phyloP scores from a whole-genome alignment of 2,113 vertebrate species.

The Xyliphius kryptos region DNA sequence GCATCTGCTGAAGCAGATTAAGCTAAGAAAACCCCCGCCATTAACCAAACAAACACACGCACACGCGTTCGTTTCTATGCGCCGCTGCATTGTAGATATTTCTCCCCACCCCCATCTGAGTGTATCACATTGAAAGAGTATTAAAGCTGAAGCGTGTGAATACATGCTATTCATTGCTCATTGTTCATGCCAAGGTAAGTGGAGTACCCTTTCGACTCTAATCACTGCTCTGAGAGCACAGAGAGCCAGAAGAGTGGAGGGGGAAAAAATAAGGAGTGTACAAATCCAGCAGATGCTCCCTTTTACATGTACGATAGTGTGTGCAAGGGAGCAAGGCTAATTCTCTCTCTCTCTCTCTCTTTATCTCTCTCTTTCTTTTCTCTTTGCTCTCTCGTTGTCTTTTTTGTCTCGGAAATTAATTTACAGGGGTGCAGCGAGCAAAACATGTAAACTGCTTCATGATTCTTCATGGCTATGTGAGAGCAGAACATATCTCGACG shows the following conservation, averaged over 20 bases:
- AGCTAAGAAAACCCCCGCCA: slow-evolving; percentile 46
- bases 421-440: slow-evolving; percentile 34
- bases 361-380: too few relatives aligned
- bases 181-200: slow-evolving; percentile 72
- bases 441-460: slow-evolving; percentile 34
- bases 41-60: slow-evolving; percentile 38
- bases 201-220: slow-evolving; percentile 66
- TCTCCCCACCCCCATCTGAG: slow-evolving; percentile 26
- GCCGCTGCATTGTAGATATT: slow-evolving; percentile 43
- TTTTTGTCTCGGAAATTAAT: too few relatives aligned
- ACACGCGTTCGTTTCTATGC: slow-evolving; percentile 42
- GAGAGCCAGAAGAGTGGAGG: slow-evolving; percentile 25
- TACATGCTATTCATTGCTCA: slow-evolving; percentile 59
- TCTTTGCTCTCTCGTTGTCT: too few relatives aligned
- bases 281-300: slow-evolving; percentile 50
- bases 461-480: slow-evolving; percentile 32
- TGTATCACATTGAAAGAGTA: slow-evolving; percentile 60
- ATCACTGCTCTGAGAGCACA: too few relatives aligned
- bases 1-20: slow-evolving; percentile 50
- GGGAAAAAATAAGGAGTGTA: slow-evolving; percentile 61
- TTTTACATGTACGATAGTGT: slow-evolving; percentile 33
- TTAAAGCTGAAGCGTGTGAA: slow-evolving; percentile 68
- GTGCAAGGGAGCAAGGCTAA: slow-evolving; percentile 37
- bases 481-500: too few relatives aligned
- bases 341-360: slow-evolving; percentile 29